phyloP scores from a whole-genome alignment of 2,113 vertebrate genomes.

The Sceloporus undulatus region DNA sequence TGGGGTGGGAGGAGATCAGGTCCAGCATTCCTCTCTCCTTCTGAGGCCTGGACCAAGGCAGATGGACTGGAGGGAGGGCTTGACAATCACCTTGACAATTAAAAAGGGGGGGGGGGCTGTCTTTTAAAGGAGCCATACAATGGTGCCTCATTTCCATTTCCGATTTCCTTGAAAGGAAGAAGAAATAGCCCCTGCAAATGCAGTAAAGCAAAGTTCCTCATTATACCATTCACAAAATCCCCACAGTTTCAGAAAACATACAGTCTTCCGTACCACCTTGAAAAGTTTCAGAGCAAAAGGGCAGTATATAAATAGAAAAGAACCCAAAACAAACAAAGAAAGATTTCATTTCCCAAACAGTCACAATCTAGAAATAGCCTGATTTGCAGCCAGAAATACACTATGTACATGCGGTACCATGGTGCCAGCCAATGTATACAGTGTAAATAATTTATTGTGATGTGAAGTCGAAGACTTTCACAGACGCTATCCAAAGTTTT shows the following conservation, averaged over 20 bases:
- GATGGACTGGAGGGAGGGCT: too few relatives aligned
- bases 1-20: too few relatives aligned
- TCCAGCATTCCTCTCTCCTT: too few relatives aligned
- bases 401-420: too few relatives aligned
- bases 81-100: too few relatives aligned
- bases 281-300: not conserved
- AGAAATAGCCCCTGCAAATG: not conserved
- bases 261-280: not conserved
- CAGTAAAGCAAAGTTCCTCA: not conserved
- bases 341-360: not conserved
- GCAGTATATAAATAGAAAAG: not conserved
- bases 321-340: not conserved
- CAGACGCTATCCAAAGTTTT: too few relatives aligned
- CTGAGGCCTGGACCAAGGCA: too few relatives aligned
- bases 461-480: too few relatives aligned
- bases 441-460: not conserved
- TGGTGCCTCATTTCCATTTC: not conserved
- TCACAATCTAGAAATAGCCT: conserved; percentile 8
- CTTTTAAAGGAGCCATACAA: not conserved
- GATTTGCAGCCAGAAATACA: not conserved
- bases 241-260: not conserved
- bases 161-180: not conserved
- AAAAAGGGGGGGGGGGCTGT: not conserved
- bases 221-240: not conserved
- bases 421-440: not conserved